Conservation (phyloP, 1,140 invertebrate species). For the Drosophila pallidifrons region DNA sequence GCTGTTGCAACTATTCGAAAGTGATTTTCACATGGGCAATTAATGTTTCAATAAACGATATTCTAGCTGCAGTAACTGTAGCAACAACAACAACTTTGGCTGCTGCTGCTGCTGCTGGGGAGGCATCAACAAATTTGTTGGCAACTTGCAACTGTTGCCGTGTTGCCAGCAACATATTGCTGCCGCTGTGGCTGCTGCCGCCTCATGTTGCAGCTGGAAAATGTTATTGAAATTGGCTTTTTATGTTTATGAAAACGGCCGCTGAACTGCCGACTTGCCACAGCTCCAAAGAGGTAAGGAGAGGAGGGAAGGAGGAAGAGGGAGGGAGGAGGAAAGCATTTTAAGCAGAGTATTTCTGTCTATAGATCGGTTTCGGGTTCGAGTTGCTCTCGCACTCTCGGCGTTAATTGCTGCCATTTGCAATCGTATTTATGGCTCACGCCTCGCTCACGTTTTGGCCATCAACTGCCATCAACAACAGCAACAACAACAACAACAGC, state of each 20-base stretch:
- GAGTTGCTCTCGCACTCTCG: conserved; percentile 22
- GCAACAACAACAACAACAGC: conserved; percentile 14
- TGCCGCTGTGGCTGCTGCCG: conserved; percentile 52
- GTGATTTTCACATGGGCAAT: conserved; percentile 80
- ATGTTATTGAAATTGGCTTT: conserved; percentile 84
- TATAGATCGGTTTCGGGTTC: conserved; percentile 31
- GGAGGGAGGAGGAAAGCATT: background rate
- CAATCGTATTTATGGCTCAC: conserved; percentile 80
- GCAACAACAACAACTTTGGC: conserved; percentile 18
- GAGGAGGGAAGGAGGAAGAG: background rate
- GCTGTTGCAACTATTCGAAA: conserved; percentile 50
- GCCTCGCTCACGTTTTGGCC: conserved; percentile 80
- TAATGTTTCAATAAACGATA: conserved; percentile 83
- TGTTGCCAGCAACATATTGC: conserved; percentile 58
- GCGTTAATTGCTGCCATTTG: conserved; percentile 80
- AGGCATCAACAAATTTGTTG: conserved; percentile 67
- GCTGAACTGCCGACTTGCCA: conserved; percentile 46
- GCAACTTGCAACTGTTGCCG: conserved; percentile 53
- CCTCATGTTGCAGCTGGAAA: conserved; percentile 69
- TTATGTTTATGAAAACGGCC: conserved; percentile 79
- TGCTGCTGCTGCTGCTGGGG: background rate
- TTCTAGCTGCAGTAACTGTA: conserved; percentile 50
- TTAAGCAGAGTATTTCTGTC: conserved; percentile 47
- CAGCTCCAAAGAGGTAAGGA: background rate
- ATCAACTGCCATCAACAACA: conserved; percentile 58